A percentile compares a stretch with the other conserved stretches of the same genome.
These are phyloP conservation scores for Aphelinus atriplicis DNA, from an alignment of 1,140 invertebrate genomes.

Conservation along the genomic window DNA sequence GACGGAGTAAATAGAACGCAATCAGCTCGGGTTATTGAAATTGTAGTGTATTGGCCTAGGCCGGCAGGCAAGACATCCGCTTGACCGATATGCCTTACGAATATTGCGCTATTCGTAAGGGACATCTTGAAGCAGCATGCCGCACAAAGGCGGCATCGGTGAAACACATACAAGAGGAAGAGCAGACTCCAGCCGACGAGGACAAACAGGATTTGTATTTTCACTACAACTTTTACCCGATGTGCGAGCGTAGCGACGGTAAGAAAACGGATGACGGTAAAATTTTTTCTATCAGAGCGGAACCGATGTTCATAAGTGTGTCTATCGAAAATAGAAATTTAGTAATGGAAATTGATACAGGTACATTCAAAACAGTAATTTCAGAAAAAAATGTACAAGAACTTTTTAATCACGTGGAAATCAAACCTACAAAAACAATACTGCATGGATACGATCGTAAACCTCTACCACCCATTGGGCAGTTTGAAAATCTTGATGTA, in stretches of 20 bases:
- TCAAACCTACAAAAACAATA: not conserved
- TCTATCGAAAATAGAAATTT: not conserved
- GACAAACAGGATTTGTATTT: too few relatives aligned
- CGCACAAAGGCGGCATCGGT: too few relatives aligned
- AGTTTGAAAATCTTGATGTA: not conserved
- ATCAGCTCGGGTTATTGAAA: too few relatives aligned
- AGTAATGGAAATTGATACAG: conserved; percentile 5
- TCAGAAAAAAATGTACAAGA: not conserved
- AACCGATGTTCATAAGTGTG: not conserved
- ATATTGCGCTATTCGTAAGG: conserved; percentile 4
- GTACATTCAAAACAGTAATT: not conserved
- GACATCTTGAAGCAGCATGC: conserved; percentile 33
- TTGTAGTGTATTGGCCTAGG: too few relatives aligned
- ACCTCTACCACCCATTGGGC: not conserved
- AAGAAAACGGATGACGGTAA: too few relatives aligned
- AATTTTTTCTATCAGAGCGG: not conserved
- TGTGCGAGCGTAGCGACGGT: too few relatives aligned
- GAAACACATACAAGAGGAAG: too few relatives aligned
- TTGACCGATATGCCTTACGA: too few relatives aligned
- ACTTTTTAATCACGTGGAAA: not conserved
- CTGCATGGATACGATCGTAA: conserved; percentile 3
- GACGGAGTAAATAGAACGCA: too few relatives aligned
- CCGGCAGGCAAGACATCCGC: too few relatives aligned
- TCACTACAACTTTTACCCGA: too few relatives aligned
- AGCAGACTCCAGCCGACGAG: too few relatives aligned